Evolutionary conservation across 2,797 vertebrate genomes (phyloP).

Genomic region (Corythornis leucogaster): DNA sequence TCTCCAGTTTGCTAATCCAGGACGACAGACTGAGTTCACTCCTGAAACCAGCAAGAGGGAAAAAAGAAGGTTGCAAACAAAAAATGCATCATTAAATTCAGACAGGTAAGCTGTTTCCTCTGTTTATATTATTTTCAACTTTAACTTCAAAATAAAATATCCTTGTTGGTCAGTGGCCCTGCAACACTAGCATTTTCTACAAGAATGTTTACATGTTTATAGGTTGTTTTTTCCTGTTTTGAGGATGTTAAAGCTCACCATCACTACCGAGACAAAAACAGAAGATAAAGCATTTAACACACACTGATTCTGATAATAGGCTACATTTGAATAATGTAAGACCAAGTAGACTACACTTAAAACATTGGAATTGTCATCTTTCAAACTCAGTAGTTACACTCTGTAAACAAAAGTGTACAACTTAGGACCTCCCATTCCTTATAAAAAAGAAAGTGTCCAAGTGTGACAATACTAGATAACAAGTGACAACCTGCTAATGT

Average conservation of each 20-base stretch:
- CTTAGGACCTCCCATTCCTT: background rate
- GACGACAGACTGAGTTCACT: constrained; percentile 83
- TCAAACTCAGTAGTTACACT: background rate
- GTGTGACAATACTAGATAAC: background rate
- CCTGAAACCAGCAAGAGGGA: constrained; percentile 87
- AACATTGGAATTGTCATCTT: background rate
- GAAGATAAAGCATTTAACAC: background rate
- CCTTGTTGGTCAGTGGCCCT: background rate
- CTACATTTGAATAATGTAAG: background rate
- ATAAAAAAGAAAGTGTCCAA: background rate
- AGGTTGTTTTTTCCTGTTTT: background rate
- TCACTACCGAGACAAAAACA: background rate
- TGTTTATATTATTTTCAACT: background rate
- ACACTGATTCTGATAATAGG: background rate
- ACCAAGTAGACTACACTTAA: background rate
- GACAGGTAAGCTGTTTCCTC: constrained; percentile 84
- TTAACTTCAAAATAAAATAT: background rate
- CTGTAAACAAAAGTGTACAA: background rate
- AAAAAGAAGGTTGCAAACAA: constrained; percentile 84
- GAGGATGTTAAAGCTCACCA: background rate
- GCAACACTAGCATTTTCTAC: background rate
- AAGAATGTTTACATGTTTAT: background rate
- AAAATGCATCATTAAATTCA: constrained; percentile 70
- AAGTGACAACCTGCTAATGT: background rate
- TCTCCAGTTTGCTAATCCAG: constrained; percentile 85